Evolutionary conservation across 2,888 invertebrate genomes (phyloP).

Genomic region (Scaeva pyrastri): DNA sequence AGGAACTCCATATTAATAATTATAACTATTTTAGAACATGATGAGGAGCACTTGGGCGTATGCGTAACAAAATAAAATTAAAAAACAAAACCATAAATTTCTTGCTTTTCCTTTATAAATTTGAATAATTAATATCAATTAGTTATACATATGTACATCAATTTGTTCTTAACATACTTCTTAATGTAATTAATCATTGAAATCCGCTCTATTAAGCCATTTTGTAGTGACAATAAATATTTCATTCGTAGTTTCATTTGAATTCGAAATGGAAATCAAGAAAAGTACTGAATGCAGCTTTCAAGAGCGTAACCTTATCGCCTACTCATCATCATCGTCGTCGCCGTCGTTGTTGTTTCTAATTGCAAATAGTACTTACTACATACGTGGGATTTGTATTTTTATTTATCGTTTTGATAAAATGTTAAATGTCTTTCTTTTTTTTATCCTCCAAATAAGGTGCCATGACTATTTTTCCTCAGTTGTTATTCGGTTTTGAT

Average conservation of each 20-base stretch:
- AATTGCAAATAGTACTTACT: constrained; percentile 6
- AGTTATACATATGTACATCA: neutral
- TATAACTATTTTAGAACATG: neutral
- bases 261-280: constrained; percentile 5
- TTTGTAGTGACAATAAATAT: constrained; percentile 24
- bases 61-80: constrained; percentile 26
- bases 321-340: constrained; percentile 54
- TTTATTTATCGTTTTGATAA: constrained; percentile 13
- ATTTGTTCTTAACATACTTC: constrained; percentile 27
- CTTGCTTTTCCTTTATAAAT: neutral
- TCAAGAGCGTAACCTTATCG: constrained; percentile 39
- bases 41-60: constrained; percentile 19
- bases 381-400: constrained; percentile 29
- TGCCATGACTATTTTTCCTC: constrained; percentile 16
- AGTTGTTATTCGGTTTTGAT: neutral
- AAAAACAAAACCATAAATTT: neutral
- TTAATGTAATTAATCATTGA: constrained; percentile 54
- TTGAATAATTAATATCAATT: neutral
- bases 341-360: too few relatives aligned
- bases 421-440: constrained; percentile 6
- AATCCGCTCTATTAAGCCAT: constrained; percentile 45
- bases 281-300: constrained; percentile 22
- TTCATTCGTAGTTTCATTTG: constrained; percentile 1
- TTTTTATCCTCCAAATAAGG: constrained; percentile 19
- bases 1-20: neutral